phyloP scores from a whole-genome alignment of 2,888 invertebrate genomes.

The Pristionchus entomophagus region DNA sequence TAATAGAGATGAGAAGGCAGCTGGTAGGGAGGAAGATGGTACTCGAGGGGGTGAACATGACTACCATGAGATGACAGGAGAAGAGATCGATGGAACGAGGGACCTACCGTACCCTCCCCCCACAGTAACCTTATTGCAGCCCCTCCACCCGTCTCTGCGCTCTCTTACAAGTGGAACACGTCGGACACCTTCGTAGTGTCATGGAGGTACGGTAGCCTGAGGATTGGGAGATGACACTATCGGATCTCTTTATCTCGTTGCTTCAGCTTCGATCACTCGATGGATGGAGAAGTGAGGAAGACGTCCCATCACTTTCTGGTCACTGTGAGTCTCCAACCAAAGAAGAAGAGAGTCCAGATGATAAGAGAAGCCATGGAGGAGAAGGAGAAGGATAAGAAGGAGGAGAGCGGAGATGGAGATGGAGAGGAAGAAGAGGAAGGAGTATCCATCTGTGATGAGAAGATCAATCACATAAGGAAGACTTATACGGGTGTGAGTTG shows the following conservation, averaged over 20 bases:
- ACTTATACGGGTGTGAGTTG: constrained; percentile 35
- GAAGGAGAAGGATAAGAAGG: background rate
- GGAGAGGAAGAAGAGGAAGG: background rate
- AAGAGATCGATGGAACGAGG: no score
- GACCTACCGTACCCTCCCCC: background rate
- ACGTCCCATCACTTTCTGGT: constrained; percentile 41
- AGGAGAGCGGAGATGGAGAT: no score
- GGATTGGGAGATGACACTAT: background rate
- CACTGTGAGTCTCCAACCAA: constrained; percentile 28
- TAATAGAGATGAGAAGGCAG: constrained; percentile 45
- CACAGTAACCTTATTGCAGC: background rate
- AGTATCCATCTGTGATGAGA: constrained; percentile 16
- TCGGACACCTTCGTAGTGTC: constrained; percentile 9
- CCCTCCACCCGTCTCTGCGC: constrained; percentile 36
- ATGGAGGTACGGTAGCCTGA: constrained; percentile 33
- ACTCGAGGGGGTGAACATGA: constrained; percentile 41
- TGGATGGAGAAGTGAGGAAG: background rate
- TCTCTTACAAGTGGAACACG: constrained; percentile 41
- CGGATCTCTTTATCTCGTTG: no score
- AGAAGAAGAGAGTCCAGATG: constrained; percentile 31
- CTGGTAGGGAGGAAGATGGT: constrained; percentile 33
- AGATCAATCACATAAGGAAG: constrained; percentile 28
- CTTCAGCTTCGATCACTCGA: constrained; percentile 34
- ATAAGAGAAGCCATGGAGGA: background rate
- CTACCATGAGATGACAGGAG: background rate